Base-by-base conservation (phyloP, 2,888 invertebrate species). In the Hydriomena furcata region DNA sequence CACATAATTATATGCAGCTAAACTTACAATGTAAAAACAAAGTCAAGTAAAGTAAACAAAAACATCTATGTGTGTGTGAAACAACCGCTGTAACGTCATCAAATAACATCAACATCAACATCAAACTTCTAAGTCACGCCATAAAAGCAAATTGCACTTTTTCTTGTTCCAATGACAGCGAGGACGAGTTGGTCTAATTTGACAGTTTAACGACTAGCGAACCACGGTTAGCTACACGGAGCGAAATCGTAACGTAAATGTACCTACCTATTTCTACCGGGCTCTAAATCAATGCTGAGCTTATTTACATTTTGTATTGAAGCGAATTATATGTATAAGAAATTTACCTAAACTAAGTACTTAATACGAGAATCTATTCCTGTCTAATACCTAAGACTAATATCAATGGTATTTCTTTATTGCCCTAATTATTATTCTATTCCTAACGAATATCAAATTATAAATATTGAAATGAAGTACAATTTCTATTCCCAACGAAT, bases 41-140 rank as follows among this genome's bases (percentile, higher is more conserved):
- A 17, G 17, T 2, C 17, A 17, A 2, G 17, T 17, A 27, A 17
- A 17, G 27, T 27, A 37, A 36, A 12, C 25, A 7, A 49, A 38
- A 50, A 34, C 36, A 25, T 32, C 23, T 8, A 34, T 13, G 21
- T 28, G 30, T 28, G 23, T 32, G 6, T 32, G 36, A 35, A 40
- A 44, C 38, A 44, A 44, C 43, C 44, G 34, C 50, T 30, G 24
- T 44, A 43, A 43, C 30, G 38, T 44, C 38, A 50, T 46, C 45
- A 44, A n/a, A 44, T 66, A 66, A 67, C 73, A 78, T 76, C 75
- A 73, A 70, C 66, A 71, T 75, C 68, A 71, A 79, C n/a, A n/a
- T n/a, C n/a, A n/a, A 84, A 82, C 61, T 80, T 82, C 66, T 63
- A 73, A 71, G 79, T 74, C 75, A 79, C 75, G 79, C 79, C 64